These are phyloP conservation scores for Epinotia brunnichana DNA, from an alignment of 2,888 invertebrate species.

Conservation along the genomic window DNA sequence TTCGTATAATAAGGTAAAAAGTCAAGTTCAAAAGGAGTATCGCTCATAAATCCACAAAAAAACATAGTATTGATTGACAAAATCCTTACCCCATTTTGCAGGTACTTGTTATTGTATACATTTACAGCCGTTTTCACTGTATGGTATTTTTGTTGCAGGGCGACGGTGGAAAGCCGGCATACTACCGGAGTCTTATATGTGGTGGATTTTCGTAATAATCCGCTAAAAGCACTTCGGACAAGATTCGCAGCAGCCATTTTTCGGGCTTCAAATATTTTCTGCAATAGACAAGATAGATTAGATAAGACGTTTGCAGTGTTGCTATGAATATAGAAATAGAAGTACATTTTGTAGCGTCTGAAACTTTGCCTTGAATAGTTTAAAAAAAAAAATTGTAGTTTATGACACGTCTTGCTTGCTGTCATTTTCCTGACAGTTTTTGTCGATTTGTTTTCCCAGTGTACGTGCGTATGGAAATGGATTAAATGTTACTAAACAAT, in stretches of 20 bases:
- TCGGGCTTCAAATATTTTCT: conserved; percentile 56
- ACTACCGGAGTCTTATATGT: conserved; percentile 70
- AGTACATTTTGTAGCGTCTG: neutral
- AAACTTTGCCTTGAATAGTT: conserved; percentile 4
- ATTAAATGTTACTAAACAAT: conserved; percentile 59
- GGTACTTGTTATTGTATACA: conserved; percentile 42
- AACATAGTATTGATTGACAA: conserved; percentile 57
- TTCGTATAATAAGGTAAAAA: neutral
- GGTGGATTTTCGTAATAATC: conserved; percentile 76
- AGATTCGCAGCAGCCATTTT: conserved; percentile 81
- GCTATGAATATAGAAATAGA: conserved; percentile 20
- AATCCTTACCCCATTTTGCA: conserved; percentile 48
- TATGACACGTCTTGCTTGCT: conserved; percentile 45
- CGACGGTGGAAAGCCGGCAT: conserved; percentile 75
- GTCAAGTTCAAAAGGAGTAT: neutral
- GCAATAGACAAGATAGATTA: conserved; percentile 55
- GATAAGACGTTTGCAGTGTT: conserved; percentile 45
- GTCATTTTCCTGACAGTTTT: conserved; percentile 50
- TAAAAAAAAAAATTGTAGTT: conserved; percentile 23
- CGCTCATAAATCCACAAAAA: conserved; percentile 45
- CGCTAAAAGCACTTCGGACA: conserved; percentile 76
- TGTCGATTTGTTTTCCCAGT: conserved; percentile 61
- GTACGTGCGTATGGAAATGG: conserved; percentile 64
- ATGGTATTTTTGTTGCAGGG: conserved; percentile 70
- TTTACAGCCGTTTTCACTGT: conserved; percentile 59